phyloP scores from a whole-genome alignment of 2,113 vertebrate species.

The Sialia sialis region DNA sequence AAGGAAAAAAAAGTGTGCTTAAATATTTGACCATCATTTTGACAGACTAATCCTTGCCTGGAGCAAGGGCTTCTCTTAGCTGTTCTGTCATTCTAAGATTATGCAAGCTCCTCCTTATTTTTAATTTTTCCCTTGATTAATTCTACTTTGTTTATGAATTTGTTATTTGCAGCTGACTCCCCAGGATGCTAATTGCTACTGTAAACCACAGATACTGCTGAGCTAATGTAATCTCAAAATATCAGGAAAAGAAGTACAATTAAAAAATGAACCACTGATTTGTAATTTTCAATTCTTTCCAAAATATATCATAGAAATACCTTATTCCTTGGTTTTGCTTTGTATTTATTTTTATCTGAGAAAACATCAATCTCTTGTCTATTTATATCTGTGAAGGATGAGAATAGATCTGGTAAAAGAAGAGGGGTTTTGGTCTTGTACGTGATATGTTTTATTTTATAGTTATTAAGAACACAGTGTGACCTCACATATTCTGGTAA shows the following conservation, averaged over 20 bases:
- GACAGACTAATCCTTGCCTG: not conserved
- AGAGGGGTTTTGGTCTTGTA: not conserved
- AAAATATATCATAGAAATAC: not conserved
- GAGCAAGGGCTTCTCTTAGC: constrained; percentile 1
- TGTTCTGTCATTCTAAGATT: constrained; percentile 15
- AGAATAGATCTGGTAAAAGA: not conserved
- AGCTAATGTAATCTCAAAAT: constrained; percentile 48
- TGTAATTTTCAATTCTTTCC: not conserved
- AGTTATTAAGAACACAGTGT: not conserved
- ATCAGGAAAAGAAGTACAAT: not conserved
- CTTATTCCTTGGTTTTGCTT: not conserved
- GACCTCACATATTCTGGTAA: not conserved
- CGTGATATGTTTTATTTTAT: not conserved
- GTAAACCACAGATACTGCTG: constrained; percentile 62
- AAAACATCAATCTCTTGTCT: not conserved
- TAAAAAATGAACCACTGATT: not conserved
- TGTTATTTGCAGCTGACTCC: constrained; percentile 46
- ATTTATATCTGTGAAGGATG: not conserved
- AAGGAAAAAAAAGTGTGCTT: not conserved
- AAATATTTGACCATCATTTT: constrained; percentile 25
- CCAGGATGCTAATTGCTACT: constrained; percentile 68
- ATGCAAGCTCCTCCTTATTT: constrained; percentile 49
- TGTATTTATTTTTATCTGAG: not conserved
- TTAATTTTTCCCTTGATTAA: constrained; percentile 66
- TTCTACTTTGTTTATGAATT: constrained; percentile 62